phyloP scores from a whole-genome alignment of 2,888 invertebrate species.

The Aporophyla lueneburgensis region DNA sequence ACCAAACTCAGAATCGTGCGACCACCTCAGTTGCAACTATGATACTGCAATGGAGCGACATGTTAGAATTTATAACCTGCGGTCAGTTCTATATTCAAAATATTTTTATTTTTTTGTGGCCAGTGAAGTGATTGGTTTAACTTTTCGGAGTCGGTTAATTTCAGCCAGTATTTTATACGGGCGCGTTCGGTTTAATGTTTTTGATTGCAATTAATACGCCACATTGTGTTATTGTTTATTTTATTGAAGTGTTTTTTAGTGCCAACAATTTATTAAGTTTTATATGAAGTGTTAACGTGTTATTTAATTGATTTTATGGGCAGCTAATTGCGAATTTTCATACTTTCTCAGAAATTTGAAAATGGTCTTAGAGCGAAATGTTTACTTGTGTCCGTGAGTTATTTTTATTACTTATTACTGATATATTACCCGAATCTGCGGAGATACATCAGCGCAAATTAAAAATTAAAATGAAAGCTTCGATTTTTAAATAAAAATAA shows the following conservation, averaged over 20 bases:
- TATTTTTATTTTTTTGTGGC: slow-evolving; percentile 52
- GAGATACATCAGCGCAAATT: neutral
- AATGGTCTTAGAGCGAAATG: slow-evolving; percentile 25
- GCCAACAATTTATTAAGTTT: slow-evolving; percentile 36
- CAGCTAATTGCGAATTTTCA: slow-evolving; percentile 44
- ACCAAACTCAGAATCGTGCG: slow-evolving; percentile 79
- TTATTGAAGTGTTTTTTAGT: slow-evolving; percentile 54
- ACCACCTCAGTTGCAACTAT: slow-evolving; percentile 85
- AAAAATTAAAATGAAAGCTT: neutral
- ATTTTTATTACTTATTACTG: no score
- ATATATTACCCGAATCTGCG: no score
- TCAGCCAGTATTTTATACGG: slow-evolving; percentile 47
- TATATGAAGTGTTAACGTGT: slow-evolving; percentile 41
- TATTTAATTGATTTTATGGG: slow-evolving; percentile 39
- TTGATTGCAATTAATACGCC: slow-evolving; percentile 40
- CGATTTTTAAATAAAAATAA: neutral
- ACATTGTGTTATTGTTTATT: slow-evolving; percentile 48
- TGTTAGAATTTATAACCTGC: slow-evolving; percentile 86
- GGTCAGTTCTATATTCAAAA: slow-evolving; percentile 81
- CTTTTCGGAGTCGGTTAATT: slow-evolving; percentile 37
- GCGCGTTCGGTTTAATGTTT: slow-evolving; percentile 33
- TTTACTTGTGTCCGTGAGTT: slow-evolving; percentile 46
- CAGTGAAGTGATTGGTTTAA: slow-evolving; percentile 47
- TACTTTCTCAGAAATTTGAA: slow-evolving; percentile 51
- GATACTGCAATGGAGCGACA: slow-evolving; percentile 89